Base-by-base conservation (phyloP, 64 coral and sea anemone species). In the Anthopleura sola region DNA sequence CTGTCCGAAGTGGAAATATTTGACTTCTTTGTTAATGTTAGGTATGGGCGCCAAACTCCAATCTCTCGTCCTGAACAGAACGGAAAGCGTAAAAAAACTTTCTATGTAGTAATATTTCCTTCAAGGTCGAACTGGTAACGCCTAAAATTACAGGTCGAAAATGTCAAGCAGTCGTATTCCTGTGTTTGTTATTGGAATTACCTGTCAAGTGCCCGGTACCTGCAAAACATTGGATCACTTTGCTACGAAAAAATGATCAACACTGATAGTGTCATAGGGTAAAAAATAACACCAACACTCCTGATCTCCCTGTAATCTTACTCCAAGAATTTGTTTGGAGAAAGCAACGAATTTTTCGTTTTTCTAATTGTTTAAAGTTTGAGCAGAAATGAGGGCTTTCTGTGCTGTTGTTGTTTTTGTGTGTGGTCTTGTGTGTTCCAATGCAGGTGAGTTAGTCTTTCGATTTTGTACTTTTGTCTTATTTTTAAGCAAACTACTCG, bases 401-500 rank as follows among this genome's bases (percentile, higher is more conserved):
- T 62, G 21, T 62, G 58, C 58, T 62, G 58, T 26, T 62, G 21
- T 23, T 62, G 58, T 62, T 26, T 23, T 62, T 21, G 58, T 62
- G 58, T 62, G 58, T 26, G 24, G n/a, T 11, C 23, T 62, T 62
- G 58, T 62, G 58, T 62, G 58, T 26, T 24, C 21, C 21, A 9
- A 62, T 23, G 58, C 58, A 62, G 58, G 58, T 62, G 11, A 28
- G 58, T 9, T 62, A n/a, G 58, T 62, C 58, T 62, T 62, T 62
- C 5, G 23, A 62, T 0, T 62, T 62, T 62, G 5, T 6, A 26
- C 10, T 26, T 62, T 26, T 62, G 24, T 26, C 8, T 11, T 62
- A 62, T 62, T 62, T 62, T 62, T 62, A 62, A 62, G 58, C 58
- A 62, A 62, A 62, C n/a, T n/a, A 62, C 23, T 62, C 58, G 58